Evolutionary conservation across 2,888 invertebrate genomes (phyloP).

Genomic region (Tenodera sinensis): DNA sequence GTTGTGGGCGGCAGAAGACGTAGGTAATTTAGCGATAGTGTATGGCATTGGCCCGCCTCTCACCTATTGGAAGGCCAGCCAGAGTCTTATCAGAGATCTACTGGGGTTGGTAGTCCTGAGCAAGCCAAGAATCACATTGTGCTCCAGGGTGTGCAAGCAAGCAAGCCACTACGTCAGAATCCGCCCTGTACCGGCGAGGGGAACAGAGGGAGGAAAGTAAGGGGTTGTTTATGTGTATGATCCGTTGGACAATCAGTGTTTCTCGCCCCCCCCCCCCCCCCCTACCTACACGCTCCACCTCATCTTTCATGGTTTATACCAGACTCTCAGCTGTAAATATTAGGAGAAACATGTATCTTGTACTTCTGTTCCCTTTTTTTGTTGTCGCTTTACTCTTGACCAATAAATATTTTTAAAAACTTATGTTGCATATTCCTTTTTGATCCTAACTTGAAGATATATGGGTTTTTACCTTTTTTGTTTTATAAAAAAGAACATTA

Average conservation of each 20-base stretch:
- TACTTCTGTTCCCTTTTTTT: neutral
- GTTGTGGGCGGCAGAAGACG: neutral
- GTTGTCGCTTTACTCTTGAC: neutral
- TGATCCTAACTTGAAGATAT: conserved; percentile 13
- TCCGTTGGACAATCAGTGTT: conserved; percentile 15
- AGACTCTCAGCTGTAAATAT: conserved; percentile 14
- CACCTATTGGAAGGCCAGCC: neutral
- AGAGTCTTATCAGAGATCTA: neutral
- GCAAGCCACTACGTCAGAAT: neutral
- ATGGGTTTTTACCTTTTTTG: neutral
- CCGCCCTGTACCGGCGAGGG: neutral
- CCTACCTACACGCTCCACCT: neutral
- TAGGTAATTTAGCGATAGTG: neutral
- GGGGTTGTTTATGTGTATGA: conserved; percentile 17
- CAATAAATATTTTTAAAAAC: conserved; percentile 16
- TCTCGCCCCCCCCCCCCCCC: neutral
- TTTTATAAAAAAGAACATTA: conserved; percentile 2
- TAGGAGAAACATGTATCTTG: conserved; percentile 14
- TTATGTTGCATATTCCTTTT: conserved; percentile 14
- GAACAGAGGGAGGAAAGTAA: neutral
- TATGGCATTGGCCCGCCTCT: neutral
- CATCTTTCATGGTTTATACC: conserved; percentile 18
- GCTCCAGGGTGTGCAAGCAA: conserved; percentile 1
- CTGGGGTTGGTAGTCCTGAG: neutral
- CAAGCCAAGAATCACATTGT: conserved; percentile 1